These are phyloP conservation scores for Gallinago media DNA, from an alignment of 2,113 vertebrate species.

Conservation along the genomic window DNA sequence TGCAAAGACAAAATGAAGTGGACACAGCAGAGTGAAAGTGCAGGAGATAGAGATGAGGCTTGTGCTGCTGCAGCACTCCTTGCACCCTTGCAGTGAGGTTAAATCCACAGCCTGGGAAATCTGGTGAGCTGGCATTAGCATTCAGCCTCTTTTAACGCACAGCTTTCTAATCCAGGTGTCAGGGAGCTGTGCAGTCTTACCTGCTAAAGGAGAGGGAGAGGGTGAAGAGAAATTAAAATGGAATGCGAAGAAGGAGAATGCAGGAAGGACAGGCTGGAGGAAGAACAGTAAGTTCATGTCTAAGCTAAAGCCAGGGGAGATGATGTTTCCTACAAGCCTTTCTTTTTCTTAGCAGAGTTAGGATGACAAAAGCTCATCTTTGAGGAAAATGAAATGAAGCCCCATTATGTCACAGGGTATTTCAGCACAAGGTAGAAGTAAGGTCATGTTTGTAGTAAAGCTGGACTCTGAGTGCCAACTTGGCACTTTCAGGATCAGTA, in stretches of 20 bases:
- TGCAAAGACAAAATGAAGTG: background rate
- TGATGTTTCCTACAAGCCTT: background rate
- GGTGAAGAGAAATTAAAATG: background rate
- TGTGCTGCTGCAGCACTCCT: background rate
- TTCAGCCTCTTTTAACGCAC: conserved; percentile 21
- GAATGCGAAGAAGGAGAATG: background rate
- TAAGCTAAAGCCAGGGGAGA: background rate
- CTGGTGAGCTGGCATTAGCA: conserved; percentile 30
- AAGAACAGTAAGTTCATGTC: background rate
- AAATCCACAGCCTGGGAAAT: conserved; percentile 25
- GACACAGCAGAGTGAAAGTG: background rate
- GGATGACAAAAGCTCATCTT: background rate
- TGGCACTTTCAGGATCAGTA: background rate
- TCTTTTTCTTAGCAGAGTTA: background rate
- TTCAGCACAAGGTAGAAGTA: conserved; percentile 1
- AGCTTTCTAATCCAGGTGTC: conserved; percentile 42
- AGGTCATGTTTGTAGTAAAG: background rate
- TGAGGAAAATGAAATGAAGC: background rate
- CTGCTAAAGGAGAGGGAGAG: background rate
- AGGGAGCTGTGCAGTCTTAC: background rate
- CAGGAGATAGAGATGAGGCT: background rate
- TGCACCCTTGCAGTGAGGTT: conserved; percentile 31
- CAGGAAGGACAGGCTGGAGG: background rate
- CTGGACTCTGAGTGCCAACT: background rate
- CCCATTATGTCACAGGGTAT: background rate